Evolutionary conservation across 2,113 vertebrate genomes (phyloP).

Genomic region (Alaudala cheleensis): DNA sequence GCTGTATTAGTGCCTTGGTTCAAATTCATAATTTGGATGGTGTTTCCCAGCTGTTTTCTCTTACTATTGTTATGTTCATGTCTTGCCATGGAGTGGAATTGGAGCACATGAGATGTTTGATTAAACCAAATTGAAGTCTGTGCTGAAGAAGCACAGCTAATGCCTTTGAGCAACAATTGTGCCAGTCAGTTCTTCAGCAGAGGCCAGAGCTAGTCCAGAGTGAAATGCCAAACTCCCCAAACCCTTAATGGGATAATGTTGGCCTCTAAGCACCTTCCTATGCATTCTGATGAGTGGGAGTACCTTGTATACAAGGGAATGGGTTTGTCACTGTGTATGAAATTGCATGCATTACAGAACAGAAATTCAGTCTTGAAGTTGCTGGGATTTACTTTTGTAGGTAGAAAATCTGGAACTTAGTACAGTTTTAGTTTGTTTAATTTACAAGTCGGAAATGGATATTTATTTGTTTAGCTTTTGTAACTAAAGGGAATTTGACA

Average conservation of each 20-base stretch:
- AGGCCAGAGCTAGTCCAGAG: not conserved
- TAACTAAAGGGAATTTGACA: not conserved
- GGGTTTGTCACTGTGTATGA: not conserved
- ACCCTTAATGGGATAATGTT: not conserved
- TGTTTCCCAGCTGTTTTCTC: not conserved
- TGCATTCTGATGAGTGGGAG: accelerated
- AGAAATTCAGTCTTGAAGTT: not conserved
- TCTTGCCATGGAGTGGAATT: not conserved
- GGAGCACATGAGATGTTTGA: not conserved
- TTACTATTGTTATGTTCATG: not conserved
- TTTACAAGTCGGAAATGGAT: not conserved
- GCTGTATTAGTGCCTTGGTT: not conserved
- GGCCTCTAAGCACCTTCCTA: not conserved
- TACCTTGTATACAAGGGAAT: not conserved
- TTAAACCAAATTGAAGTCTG: not conserved
- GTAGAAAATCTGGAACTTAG: not conserved
- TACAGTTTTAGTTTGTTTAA: not conserved
- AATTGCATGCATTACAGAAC: not conserved
- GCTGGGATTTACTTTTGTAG: not conserved
- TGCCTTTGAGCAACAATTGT: not conserved
- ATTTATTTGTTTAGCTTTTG: not conserved
- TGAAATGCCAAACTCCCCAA: not conserved
- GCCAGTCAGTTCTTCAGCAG: not conserved
- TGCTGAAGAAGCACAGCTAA: not conserved
- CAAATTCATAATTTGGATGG: not conserved